These are phyloP conservation scores for Raja brachyura DNA, from an alignment of 2,113 vertebrate species.

Conservation along the genomic window DNA sequence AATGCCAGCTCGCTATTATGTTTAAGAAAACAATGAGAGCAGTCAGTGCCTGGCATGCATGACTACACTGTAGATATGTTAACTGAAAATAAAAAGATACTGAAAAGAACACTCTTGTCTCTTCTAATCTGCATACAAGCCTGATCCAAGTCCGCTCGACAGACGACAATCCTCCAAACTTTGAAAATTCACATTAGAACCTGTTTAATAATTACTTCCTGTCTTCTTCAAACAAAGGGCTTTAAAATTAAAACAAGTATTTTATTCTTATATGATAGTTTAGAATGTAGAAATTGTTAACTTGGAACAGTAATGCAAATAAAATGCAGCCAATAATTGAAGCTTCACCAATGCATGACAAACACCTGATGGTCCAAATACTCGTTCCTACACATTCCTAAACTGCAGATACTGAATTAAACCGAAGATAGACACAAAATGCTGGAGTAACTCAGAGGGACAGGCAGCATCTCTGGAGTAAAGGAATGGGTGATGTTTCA, in stretches of 20 bases:
- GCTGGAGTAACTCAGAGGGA: too few relatives aligned
- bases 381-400: too few relatives aligned
- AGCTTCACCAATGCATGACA: not conserved
- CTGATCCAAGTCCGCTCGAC: not conserved
- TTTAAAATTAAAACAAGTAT: not conserved
- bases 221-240: not conserved
- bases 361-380: not conserved
- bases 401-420: too few relatives aligned
- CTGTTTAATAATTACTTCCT: not conserved
- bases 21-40: not conserved
- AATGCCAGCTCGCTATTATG: conserved; percentile 3
- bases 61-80: conserved; percentile 9
- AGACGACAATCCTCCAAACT: not conserved
- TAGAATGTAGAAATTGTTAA: not conserved
- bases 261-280: not conserved
- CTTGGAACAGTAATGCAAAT: not conserved
- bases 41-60: not conserved
- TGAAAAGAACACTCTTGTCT: not conserved
- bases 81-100: not conserved
- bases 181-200: not conserved
- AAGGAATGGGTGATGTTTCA: too few relatives aligned
- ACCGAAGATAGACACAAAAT: too few relatives aligned
- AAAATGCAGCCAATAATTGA: not conserved
- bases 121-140: not conserved
- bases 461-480: too few relatives aligned